phyloP scores from a whole-genome alignment of 2,888 invertebrate genomes.

The Troilus luridus region DNA sequence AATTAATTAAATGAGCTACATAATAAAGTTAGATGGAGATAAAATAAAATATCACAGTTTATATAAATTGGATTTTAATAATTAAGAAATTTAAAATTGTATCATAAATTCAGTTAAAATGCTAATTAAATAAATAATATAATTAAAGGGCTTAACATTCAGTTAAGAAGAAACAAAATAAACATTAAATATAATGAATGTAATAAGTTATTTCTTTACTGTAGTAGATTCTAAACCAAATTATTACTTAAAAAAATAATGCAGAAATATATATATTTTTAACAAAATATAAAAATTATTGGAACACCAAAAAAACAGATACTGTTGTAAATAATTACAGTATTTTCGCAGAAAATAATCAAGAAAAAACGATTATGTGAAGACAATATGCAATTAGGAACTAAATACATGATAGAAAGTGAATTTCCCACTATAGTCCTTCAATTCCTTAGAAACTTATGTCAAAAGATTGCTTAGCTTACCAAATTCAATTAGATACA shows the following conservation, averaged over 20 bases:
- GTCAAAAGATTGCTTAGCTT: conserved; percentile 47
- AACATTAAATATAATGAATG: background rate
- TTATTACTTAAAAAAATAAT: background rate
- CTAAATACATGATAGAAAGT: conserved; percentile 53
- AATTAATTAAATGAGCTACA: background rate
- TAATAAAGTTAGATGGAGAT: background rate
- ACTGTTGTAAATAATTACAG: conserved; percentile 49
- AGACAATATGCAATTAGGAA: conserved; percentile 51
- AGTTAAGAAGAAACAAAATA: background rate
- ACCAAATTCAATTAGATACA: conserved; percentile 56
- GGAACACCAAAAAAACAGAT: background rate
- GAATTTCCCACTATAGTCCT: conserved; percentile 17
- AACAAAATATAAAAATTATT: background rate
- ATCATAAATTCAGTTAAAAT: background rate
- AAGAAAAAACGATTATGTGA: conserved; percentile 48
- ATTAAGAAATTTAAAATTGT: background rate
- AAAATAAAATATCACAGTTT: background rate
- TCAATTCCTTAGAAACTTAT: conserved; percentile 11
- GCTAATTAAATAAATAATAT: background rate
- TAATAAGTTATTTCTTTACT: background rate
- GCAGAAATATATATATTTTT: background rate
- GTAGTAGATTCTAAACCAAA: background rate
- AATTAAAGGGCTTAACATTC: background rate
- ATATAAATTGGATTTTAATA: background rate
- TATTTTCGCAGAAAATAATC: conserved; percentile 51